These are phyloP conservation scores for Ditylenchus weischeri DNA, from an alignment of 2,888 invertebrate species.

Conservation along the genomic window DNA sequence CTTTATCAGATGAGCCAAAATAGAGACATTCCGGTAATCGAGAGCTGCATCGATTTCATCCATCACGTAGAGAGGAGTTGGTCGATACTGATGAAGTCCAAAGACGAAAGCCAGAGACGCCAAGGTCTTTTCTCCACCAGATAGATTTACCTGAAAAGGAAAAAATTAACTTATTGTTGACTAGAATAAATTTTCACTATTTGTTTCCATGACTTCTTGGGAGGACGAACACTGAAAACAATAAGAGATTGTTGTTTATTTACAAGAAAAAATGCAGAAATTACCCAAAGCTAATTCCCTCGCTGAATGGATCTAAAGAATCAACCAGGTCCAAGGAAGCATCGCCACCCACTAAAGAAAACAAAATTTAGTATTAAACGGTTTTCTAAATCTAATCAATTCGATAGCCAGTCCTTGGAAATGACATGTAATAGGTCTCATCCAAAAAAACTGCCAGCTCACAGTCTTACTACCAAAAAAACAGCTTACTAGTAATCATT, in stretches of 20 bases:
- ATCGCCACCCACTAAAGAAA: slow-evolving; percentile 3
- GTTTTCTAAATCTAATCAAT: no score
- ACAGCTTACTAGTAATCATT: slow-evolving; percentile 32
- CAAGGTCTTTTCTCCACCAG: slow-evolving; percentile 96
- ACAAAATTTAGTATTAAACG: no score
- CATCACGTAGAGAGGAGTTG: slow-evolving; percentile 95
- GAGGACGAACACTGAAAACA: slow-evolving; percentile 80
- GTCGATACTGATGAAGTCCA: slow-evolving; percentile 90
- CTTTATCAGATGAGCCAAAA: slow-evolving; percentile 95
- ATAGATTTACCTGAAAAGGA: slow-evolving; percentile 68
- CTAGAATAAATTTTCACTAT: slow-evolving; percentile 66
- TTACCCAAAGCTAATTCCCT: slow-evolving; percentile 78
- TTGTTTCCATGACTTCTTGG: slow-evolving; percentile 97
- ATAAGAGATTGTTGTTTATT: background rate
- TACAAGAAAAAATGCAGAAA: slow-evolving; percentile 6
- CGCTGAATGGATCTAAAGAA: slow-evolving; percentile 88
- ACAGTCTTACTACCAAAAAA: no score
- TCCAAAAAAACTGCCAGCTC: no score
- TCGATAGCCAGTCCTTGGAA: no score
- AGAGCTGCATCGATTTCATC: slow-evolving; percentile 98
- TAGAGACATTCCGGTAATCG: slow-evolving; percentile 96
- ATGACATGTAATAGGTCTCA: no score
- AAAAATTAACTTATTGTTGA: no score
- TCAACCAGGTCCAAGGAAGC: slow-evolving; percentile 74
- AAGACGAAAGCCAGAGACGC: slow-evolving; percentile 93